Evolutionary conservation across 1,140 invertebrate species (phyloP).

Genomic region (Rhyacophila brunnea): DNA sequence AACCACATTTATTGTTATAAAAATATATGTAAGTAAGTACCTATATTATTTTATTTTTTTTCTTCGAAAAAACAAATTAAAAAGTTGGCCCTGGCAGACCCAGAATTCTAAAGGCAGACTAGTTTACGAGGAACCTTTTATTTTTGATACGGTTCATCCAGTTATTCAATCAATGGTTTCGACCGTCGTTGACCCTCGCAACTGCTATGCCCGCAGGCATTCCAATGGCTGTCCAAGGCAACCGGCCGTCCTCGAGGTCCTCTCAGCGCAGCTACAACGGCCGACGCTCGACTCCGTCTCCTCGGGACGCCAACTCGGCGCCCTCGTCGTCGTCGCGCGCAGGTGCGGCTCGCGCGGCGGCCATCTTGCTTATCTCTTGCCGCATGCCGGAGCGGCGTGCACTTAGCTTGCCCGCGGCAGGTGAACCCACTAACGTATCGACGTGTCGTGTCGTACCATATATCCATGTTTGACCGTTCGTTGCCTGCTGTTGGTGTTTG

Average conservation of each 20-base stretch:
- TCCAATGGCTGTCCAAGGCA: conserved; percentile 60
- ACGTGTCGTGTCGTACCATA: conserved; percentile 39
- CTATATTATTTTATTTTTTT: too few species aligned
- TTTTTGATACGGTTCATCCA: too few species aligned
- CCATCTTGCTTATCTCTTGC: conserved; percentile 88
- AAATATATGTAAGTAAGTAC: too few species aligned
- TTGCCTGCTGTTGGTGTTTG: conserved; percentile 56
- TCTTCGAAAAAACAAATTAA: too few species aligned
- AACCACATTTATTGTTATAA: too few species aligned
- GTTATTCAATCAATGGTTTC: too few species aligned
- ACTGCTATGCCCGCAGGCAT: conserved; percentile 57
- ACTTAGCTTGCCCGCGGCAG: conserved; percentile 55
- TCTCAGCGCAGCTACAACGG: conserved; percentile 66
- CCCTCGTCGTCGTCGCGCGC: conserved; percentile 71
- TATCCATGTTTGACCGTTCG: conserved; percentile 12
- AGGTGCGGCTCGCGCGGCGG: conserved; percentile 84
- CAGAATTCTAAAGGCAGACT: too few species aligned
- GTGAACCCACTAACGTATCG: conserved; percentile 53
- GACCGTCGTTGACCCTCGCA: too few species aligned
- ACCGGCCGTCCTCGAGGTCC: conserved; percentile 65
- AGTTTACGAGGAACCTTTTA: too few species aligned
- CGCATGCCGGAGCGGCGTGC: conserved; percentile 62
- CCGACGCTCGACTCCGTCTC: conserved; percentile 58
- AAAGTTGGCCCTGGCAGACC: too few species aligned
- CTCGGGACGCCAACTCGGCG: conserved; percentile 57